Conservation (phyloP, 2,888 invertebrate genomes). For the Hypolimnas misippus region DNA sequence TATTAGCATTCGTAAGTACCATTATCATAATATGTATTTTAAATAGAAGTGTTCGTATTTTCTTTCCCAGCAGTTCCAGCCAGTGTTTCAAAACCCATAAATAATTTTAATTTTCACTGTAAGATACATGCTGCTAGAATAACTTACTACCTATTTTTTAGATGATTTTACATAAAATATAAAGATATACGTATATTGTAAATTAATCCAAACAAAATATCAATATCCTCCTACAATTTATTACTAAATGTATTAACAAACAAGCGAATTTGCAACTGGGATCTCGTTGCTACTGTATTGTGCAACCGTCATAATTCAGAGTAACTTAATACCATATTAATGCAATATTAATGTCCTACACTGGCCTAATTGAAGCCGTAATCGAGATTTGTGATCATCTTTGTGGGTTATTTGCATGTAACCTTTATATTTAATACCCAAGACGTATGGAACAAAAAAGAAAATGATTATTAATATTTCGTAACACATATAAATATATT, state of each 20-base stretch:
- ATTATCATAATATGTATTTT: neutral
- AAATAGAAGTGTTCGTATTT: neutral
- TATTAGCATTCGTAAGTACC: neutral
- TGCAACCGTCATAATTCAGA: conserved; percentile 41
- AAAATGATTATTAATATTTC: neutral
- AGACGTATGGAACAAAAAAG: conserved; percentile 1
- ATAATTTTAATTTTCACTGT: too few species aligned
- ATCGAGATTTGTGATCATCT: conserved; percentile 37
- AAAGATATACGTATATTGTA: too few species aligned
- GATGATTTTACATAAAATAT: too few species aligned
- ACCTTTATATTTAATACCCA: conserved; percentile 4
- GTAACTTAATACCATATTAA: conserved; percentile 42
- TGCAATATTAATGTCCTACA: conserved; percentile 38
- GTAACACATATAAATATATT: too few species aligned
- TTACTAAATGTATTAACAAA: conserved; percentile 5
- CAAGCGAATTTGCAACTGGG: conserved; percentile 3
- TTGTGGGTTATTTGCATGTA: conserved; percentile 19
- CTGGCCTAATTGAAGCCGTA: conserved; percentile 32
- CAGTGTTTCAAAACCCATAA: too few species aligned
- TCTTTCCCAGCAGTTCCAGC: neutral
- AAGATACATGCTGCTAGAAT: too few species aligned
- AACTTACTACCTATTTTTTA: too few species aligned
- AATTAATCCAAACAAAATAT: neutral
- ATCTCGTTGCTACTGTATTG: conserved; percentile 31
- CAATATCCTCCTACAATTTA: neutral